Evolutionary conservation across 2,797 vertebrate genomes (phyloP), one percentile per base, ranked within the genome.

Genomic region (Prunella strophiata): DNA sequence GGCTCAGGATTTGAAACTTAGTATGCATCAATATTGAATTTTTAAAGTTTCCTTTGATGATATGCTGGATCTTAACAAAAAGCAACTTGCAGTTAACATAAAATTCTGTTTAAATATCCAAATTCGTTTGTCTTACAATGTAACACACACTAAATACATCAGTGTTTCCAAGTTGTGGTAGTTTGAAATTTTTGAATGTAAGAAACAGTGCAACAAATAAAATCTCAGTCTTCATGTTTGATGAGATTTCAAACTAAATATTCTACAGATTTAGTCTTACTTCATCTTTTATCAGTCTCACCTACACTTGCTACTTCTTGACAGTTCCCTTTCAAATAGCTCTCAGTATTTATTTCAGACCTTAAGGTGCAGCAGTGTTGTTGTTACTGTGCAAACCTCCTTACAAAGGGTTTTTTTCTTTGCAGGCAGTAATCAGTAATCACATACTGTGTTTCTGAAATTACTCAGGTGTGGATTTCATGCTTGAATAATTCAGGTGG

Each of bases 401-500:
- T 71, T 55, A 65, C 32, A 70, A 89, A 72, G 51, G 40, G 15
- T 13, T 77, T 72, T 62, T 77, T 47, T 57, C 78, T 78, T 65
- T 52, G 72, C 58, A 48, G 72, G 22, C 75, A 42, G 30, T n/a
- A 58, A 48, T 70, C 36, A 5, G 34, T 38, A 58, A 45, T 68
- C n/a, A 42, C 51, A 23, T 9, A 21, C 55, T 23, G 30, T 73
- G 63, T 75, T 91, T 80, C 78, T 92, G 91, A 91, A 94, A 88
- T 89, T 72, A 86, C 83, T 95, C 61, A 83, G 79, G 85, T 78
- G 70, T 86, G 73, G 36, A 34, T 93, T 89, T 92, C 63, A 42
- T 47, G 73, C 92, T 81, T 86, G 91, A 89, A 81, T 93, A 86
- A 90, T 73, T 89, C 79, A 86, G 45, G 83, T 88, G 65, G 29